Base-by-base conservation (phyloP, 2,797 vertebrate genomes). In the Saxicola maurus region DNA sequence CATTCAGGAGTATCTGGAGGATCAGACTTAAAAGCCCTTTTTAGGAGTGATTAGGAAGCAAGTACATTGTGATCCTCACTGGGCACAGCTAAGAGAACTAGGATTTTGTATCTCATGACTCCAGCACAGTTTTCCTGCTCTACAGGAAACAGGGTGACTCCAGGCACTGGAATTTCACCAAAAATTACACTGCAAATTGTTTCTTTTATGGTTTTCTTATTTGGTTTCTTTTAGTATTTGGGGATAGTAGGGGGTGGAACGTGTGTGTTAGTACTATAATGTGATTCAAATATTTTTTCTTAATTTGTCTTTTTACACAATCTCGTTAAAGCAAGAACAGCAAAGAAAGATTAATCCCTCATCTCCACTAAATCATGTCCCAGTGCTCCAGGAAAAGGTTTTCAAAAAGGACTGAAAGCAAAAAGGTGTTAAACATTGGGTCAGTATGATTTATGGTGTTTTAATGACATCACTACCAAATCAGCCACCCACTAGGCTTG, bases 371-470 rank as follows among this genome's bases (percentile, higher is more conserved):
- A 84, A 35, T 71, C 66, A 51, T 23, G 33, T 46, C 31, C 23
- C 77, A 73, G 9, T 48, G 14, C 1, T 51, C 74, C 76, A 69
- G 37, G 27, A 84, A 60, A 37, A 82, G 60, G 15, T 74, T 88
- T 82, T 77, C 43, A 40, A 74, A 84, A 37, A 31, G 8, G 7
- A 87, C 43, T 72, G 45, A 83, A 46, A 81, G 35, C 14, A 56
- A 84, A 77, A 60, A n/a, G 5, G 10, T 33, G 7, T 42, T 42
- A 89, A 87, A 85, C 20, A 59, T 13, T 28, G 66, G 17, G 27
- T 6, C 73, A 86, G 33, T 71, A 75, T 73, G 71, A 95, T 95
- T 86, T 84, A 73, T 73, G 40, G 20, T n/a, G 9, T 64, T 81
- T 42, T 90, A 88, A 94, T 78, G 88, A 38, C 25, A 43, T 57